These are phyloP conservation scores for Remorina albescens DNA, from an alignment of 2,797 vertebrate species.

Conservation along the genomic window DNA sequence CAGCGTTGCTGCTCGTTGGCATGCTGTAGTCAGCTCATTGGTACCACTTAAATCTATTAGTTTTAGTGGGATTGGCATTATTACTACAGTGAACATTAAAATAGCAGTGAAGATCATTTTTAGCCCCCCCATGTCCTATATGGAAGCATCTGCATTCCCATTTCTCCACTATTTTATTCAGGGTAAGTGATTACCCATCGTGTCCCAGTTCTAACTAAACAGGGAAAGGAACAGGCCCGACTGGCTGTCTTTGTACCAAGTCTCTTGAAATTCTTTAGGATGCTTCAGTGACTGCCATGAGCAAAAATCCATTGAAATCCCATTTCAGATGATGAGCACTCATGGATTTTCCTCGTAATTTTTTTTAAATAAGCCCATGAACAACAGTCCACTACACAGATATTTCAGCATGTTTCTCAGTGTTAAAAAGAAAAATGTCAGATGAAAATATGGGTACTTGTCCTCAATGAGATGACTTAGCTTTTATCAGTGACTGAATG, in stretches of 20 bases:
- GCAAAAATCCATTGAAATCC: not conserved
- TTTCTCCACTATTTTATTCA: not conserved
- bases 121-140: not conserved
- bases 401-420: too few relatives aligned
- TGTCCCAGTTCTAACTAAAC: constrained; percentile 4
- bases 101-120: too few relatives aligned
- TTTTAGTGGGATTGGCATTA: not conserved
- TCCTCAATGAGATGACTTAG: not conserved
- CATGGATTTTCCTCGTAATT: not conserved
- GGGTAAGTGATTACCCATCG: too few relatives aligned
- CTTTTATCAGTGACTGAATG: not conserved
- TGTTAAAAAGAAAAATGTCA: not conserved
- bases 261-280: not conserved
- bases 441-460: not conserved
- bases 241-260: not conserved
- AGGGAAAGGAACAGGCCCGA: not conserved
- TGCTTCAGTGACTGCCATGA: not conserved
- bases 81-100: not conserved
- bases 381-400: not conserved
- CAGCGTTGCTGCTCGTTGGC: not conserved
- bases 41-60: too few relatives aligned
- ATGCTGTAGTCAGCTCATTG: not conserved
- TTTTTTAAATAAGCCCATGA: constrained; percentile 3
- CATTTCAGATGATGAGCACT: not conserved
- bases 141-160: not conserved